Evolutionary conservation across 2,888 invertebrate genomes (phyloP), one percentile per base, ranked within the genome.

Genomic region (Eulithis prunata): DNA sequence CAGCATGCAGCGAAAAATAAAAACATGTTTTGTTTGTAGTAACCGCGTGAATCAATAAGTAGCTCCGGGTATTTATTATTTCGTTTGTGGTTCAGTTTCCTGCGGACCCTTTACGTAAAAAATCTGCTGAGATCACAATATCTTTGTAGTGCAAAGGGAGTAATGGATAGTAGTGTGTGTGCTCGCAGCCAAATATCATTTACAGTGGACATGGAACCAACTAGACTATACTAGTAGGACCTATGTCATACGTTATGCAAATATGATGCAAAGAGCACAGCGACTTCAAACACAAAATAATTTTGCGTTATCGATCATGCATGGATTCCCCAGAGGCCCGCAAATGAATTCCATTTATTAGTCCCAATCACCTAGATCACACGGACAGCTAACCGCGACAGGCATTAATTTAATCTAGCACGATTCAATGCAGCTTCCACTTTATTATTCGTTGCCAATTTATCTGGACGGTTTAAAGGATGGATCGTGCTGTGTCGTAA

Each of bases 381-480:
- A 66, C 57, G 54, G 56, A 67, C 64, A 54, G 60, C 58, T 69
- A 56, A 59, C 70, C 70, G 66, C 72, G 65, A 57, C 62, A 66
- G 66, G 52, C 69, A 68, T 70, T 72, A 71, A 74, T 75, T 73
- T 70, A 70, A 70, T 69, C 68, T 60, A 63, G 69, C 66, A 71
- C 63, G 47, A 68, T 71, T 71, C 69, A 71, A 73, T 70, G 71
- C 65, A 54, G 62, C 66, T 21, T 51, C 60, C 71, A 65, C 71
- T 76, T 73, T 75, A 77, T 75, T 72, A 75, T 69, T 58, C 70
- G 57, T 68, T 66, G 71, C 72, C 70, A 71, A 73, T 71, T 76
- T 68, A 72, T 72, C 64, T 55, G 62, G 71, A 68, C 47, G 59
- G 56, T 53, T 55, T 56, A 59, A 66, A 64, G 59, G 59, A 43